Percentiles rank a stretch among this genome's conserved stretches.
phyloP scores from a whole-genome alignment of 2,113 vertebrate genomes.

The Cercocebus atys region DNA sequence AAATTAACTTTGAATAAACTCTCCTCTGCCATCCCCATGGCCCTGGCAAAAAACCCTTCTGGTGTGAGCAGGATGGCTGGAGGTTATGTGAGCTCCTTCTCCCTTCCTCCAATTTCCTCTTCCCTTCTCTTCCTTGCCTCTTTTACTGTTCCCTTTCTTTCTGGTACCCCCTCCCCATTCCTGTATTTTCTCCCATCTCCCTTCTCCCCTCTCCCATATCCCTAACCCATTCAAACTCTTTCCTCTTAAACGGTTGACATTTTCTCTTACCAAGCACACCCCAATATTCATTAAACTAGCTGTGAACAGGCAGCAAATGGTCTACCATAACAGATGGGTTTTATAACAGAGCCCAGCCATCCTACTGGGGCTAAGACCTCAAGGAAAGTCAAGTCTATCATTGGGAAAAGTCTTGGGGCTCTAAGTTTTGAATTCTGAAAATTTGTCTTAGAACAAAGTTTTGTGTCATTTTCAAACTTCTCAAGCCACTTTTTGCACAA shows the following conservation, averaged over 20 bases:
- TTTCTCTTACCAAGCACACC: not conserved
- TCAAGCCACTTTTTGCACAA: not conserved
- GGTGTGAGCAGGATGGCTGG: not conserved
- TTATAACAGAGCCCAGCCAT: not conserved
- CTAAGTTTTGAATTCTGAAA: not conserved
- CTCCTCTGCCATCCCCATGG: rapidly evolving
- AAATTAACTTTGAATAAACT: not conserved
- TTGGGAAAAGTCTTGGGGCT: not conserved
- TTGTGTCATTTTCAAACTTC: not conserved
- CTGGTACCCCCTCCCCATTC: not conserved
- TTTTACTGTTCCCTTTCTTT: not conserved
- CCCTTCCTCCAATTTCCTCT: not conserved
- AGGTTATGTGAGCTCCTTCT: not conserved
- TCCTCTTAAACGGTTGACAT: not conserved
- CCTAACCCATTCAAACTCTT: not conserved
- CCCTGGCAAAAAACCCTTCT: not conserved
- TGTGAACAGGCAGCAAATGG: not conserved
- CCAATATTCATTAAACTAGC: not conserved
- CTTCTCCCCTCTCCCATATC: not conserved
- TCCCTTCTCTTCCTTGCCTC: rapidly evolving
- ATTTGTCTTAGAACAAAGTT: not conserved
- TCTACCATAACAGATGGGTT: not conserved
- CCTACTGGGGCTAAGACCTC: not conserved
- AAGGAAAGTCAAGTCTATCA: not conserved
- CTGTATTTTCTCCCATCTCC: not conserved